These are phyloP conservation scores for Chloroceryle amazona DNA, from an alignment of 2,797 vertebrate species.

Conservation along the genomic window DNA sequence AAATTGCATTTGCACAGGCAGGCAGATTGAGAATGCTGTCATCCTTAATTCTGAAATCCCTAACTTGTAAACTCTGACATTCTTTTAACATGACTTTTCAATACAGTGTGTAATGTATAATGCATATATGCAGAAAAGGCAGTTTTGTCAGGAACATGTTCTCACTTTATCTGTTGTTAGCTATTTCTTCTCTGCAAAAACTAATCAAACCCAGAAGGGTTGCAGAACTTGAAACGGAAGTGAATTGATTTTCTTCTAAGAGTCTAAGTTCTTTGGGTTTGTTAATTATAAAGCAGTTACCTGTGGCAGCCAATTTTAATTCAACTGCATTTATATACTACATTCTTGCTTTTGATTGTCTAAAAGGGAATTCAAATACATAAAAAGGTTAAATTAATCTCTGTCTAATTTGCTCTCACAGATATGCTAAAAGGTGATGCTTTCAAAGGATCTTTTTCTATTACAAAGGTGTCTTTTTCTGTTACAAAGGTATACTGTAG, in stretches of 20 bases:
- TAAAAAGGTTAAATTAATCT: background rate
- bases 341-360: background rate
- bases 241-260: background rate
- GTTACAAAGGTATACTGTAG: background rate
- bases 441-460: background rate
- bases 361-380: background rate
- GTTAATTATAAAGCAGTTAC: background rate
- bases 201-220: background rate
- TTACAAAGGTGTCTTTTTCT: background rate
- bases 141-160: background rate
- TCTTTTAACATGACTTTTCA: conserved; percentile 31
- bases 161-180: conserved; percentile 4
- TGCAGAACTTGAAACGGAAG: background rate
- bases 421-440: background rate
- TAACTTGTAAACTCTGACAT: conserved; percentile 48
- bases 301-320: background rate
- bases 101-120: background rate
- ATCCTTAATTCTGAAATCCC: conserved; percentile 26
- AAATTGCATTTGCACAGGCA: background rate
- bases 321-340: background rate
- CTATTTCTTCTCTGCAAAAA: conserved; percentile 26
- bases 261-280: background rate
- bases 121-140: conserved; percentile 39
- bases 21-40: background rate
- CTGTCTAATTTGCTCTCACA: background rate